Evolutionary conservation across 2,113 vertebrate genomes (phyloP).

Genomic region (Bettongia penicillata): DNA sequence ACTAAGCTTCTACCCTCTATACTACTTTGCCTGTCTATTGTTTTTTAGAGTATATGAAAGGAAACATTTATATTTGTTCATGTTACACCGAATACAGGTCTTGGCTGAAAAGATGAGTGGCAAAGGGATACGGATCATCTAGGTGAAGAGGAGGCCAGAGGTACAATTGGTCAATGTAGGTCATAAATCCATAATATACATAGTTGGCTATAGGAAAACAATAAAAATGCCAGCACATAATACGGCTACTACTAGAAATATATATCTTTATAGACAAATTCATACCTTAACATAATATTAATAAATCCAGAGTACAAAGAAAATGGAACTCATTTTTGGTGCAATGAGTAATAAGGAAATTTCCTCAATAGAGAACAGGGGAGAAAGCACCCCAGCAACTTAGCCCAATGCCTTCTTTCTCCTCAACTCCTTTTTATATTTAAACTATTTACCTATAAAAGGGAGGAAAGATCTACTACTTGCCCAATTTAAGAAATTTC

Average conservation of each 20-base stretch:
- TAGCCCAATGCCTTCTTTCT: background rate
- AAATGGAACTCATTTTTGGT: background rate
- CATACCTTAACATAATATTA: slow-evolving; percentile 31
- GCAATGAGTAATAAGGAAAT: background rate
- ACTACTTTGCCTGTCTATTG: background rate
- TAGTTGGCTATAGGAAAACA: background rate
- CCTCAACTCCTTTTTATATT: background rate
- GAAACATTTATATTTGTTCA: background rate
- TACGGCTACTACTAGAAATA: background rate
- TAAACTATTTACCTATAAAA: background rate
- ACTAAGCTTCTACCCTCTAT: background rate
- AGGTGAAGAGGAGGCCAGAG: background rate
- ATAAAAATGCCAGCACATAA: background rate
- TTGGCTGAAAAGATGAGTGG: background rate
- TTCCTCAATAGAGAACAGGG: background rate
- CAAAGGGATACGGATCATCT: background rate
- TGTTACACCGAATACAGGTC: background rate
- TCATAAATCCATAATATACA: background rate
- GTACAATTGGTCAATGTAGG: background rate
- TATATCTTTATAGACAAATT: background rate
- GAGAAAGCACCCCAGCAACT: background rate
- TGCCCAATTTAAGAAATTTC: background rate
- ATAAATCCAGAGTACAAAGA: background rate
- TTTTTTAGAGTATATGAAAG: background rate
- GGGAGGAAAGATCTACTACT: background rate